Percentiles rank a stretch among this genome's conserved stretches.
Conservation (phyloP, 37 sponge, comb jelly and placozoan species). For the Theonella swinhoei region DNA sequence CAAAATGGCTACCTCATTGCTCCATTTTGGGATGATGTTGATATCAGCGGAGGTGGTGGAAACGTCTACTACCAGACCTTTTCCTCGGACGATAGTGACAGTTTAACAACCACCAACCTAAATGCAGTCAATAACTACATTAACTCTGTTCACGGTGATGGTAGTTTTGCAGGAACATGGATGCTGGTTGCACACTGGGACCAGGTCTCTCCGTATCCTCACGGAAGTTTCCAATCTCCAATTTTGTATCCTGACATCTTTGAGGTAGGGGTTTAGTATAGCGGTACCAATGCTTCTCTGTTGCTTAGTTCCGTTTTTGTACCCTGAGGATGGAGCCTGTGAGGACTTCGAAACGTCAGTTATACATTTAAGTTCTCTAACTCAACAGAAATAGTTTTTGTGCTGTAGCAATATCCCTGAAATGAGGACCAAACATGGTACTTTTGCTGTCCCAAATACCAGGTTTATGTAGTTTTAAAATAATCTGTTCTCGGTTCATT, state of each 20-base stretch:
- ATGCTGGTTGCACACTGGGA: constrained; percentile 31
- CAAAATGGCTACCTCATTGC: constrained; percentile 11
- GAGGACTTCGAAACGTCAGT: too few relatives aligned
- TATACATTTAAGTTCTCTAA: too few relatives aligned
- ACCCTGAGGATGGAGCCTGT: too few relatives aligned
- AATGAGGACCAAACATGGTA: too few relatives aligned
- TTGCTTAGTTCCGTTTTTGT: too few relatives aligned
- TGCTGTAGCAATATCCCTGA: too few relatives aligned
- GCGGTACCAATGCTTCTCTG: too few relatives aligned
- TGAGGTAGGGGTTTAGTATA: too few relatives aligned
- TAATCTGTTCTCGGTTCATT: too few relatives aligned
- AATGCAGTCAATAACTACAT: constrained; percentile 35
- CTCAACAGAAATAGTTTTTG: too few relatives aligned
- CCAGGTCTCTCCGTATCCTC: not conserved
- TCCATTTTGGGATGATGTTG: constrained; percentile 56
- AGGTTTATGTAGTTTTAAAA: too few relatives aligned
- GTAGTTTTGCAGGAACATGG: constrained; percentile 27
- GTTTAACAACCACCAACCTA: not conserved
- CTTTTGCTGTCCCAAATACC: too few relatives aligned
- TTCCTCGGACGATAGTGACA: not conserved
- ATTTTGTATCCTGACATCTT: not conserved
- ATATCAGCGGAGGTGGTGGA: constrained; percentile 11
- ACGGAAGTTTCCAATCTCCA: not conserved
- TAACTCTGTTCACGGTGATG: not conserved
- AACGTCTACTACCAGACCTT: constrained; percentile 32